A percentile compares a stretch with the other conserved stretches of the same genome.
phyloP scores from a whole-genome alignment of 2,797 vertebrate genomes.

The Alosa sapidissima region DNA sequence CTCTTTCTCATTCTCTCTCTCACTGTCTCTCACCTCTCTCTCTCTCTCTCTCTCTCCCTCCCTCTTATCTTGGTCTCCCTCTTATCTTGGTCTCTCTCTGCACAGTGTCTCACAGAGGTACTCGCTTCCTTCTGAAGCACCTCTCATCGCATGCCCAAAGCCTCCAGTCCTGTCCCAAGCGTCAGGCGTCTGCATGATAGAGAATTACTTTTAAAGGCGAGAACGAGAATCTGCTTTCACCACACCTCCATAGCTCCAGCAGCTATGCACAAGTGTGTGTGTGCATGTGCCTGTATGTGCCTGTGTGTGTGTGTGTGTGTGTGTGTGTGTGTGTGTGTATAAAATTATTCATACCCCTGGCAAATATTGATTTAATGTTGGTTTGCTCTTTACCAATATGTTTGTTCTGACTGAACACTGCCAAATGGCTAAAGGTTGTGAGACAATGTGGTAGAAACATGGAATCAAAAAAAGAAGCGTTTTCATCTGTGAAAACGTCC shows the following conservation, averaged over 20 bases:
- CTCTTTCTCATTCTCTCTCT: neutral
- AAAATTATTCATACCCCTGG: too few species aligned
- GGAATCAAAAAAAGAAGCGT: too few species aligned
- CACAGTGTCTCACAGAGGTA: neutral
- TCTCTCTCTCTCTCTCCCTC: neutral
- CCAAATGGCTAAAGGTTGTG: too few species aligned
- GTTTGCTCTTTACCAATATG: too few species aligned
- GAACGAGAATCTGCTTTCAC: too few species aligned
- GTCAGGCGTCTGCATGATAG: too few species aligned
- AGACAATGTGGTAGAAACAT: too few species aligned
- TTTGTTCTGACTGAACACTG: too few species aligned
- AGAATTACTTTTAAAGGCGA: too few species aligned
- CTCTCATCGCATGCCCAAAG: neutral
- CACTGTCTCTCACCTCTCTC: neutral
- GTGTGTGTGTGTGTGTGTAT: neutral
- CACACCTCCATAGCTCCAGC: too few species aligned
- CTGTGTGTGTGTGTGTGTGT: slow-evolving; percentile 1
- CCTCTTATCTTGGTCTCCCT: neutral
- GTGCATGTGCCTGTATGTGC: neutral
- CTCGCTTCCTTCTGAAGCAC: neutral
- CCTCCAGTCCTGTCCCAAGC: neutral
- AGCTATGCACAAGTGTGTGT: neutral
- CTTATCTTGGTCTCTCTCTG: neutral
- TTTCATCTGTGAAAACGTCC: too few species aligned
- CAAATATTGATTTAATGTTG: too few species aligned